Evolutionary conservation across 1,140 invertebrate genomes (phyloP), one percentile per base, ranked within the genome.

Genomic region (Branchinecta lynchi): DNA sequence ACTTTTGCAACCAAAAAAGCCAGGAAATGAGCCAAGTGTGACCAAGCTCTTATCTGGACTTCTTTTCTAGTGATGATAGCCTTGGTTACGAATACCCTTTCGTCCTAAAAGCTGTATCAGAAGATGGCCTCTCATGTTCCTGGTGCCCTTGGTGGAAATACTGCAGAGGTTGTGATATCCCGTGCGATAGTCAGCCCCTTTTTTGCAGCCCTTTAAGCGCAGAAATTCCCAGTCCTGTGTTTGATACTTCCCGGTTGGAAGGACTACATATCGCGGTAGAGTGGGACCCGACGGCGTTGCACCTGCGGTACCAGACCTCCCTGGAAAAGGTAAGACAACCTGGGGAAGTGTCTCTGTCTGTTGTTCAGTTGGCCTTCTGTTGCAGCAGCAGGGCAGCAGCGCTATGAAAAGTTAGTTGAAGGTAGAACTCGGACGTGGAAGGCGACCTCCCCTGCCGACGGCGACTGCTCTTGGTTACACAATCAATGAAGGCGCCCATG

Each of bases 21-120:
- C n/a, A n/a, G n/a, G n/a, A n/a, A n/a, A n/a, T n/a, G n/a, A n/a
- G n/a, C n/a, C n/a, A n/a, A n/a, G 32, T 32, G 32, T 32, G 1
- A 32, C 5, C 73, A 69, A 72, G 6, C 45, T 20, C 9, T 20
- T 12, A 43, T 17, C 43, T 43, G 32, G 44, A 71, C 75, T 68
- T 74, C 73, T 72, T 70, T 79, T 81, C 45, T 79, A 91, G 90
- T 82, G 90, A 93, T 81, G 89, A 92, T 80, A 91, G 88, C 74
- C 81, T 92, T 60, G 89, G 89, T 44, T 92, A 93, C 78, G 89
- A 90, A 79, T 93, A 90, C 79, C 90, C 90, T 44, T 93, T 93
- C 78, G 86, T 86, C 66, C 79, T 93, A 74, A 86, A 89, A 72
- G 84, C 86, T 12, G 88, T 92, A 20, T 78, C 81, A 71, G 84